These are phyloP conservation scores for Cyprinella venusta DNA, from an alignment of 2,797 vertebrate genomes.

Conservation along the genomic window DNA sequence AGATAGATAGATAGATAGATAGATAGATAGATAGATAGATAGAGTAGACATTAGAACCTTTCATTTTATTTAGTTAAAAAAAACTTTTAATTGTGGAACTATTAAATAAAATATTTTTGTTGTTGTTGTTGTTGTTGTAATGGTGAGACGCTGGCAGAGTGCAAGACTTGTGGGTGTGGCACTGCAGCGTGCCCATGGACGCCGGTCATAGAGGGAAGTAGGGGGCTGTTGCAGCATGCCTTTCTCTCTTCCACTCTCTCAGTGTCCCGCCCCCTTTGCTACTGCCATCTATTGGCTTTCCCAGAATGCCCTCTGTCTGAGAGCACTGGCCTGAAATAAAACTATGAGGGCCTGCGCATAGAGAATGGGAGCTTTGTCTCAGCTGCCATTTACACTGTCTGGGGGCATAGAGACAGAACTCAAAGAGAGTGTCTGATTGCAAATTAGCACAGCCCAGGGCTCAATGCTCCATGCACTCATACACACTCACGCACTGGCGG, in stretches of 20 bases:
- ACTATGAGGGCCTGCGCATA: slow-evolving; percentile 71
- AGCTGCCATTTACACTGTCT: slow-evolving; percentile 78
- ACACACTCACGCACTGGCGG: slow-evolving; percentile 41
- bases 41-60: neutral
- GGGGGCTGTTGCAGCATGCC: slow-evolving; percentile 59
- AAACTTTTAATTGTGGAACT: neutral
- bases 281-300: slow-evolving; percentile 70
- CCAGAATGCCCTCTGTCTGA: slow-evolving; percentile 77
- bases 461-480: slow-evolving; percentile 42
- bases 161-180: slow-evolving; percentile 59
- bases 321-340: slow-evolving; percentile 79
- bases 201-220: slow-evolving; percentile 34
- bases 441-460: slow-evolving; percentile 71
- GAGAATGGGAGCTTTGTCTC: slow-evolving; percentile 81
- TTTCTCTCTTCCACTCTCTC: slow-evolving; percentile 55
- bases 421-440: slow-evolving; percentile 78
- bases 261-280: slow-evolving; percentile 64
- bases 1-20: neutral
- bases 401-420: slow-evolving; percentile 69
- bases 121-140: neutral
- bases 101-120: neutral
- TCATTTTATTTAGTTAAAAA: neutral
- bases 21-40: neutral
- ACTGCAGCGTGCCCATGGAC: slow-evolving; percentile 66
- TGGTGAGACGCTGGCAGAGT: slow-evolving; percentile 7